A percentile compares a stretch with the other conserved stretches of the same genome.
phyloP scores from a whole-genome alignment of 2,113 vertebrate species.

The Hemichromis elongatus region DNA sequence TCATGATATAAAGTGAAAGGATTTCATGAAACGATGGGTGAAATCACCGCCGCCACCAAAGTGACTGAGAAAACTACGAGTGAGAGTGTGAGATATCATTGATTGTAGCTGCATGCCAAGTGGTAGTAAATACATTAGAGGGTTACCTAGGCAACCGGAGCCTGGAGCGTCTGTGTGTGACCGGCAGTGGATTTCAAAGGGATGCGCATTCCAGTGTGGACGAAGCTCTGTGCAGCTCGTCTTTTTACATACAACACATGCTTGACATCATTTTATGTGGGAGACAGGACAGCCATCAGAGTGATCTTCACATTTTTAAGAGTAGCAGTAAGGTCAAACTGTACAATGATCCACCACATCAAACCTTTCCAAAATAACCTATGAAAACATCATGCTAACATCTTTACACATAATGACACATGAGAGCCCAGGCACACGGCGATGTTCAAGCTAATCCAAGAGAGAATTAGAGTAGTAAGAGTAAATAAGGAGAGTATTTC shows the following conservation, averaged over 20 bases:
- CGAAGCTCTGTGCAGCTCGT: neutral
- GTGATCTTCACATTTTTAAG: neutral
- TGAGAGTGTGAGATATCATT: neutral
- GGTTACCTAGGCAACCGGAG: neutral
- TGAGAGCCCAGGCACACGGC: neutral
- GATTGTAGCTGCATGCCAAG: neutral
- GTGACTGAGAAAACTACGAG: neutral
- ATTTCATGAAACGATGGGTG: neutral
- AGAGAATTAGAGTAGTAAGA: neutral
- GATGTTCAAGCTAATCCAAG: neutral
- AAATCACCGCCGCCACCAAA: neutral
- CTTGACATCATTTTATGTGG: neutral
- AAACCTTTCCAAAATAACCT: neutral
- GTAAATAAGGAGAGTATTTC: neutral
- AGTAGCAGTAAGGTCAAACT: neutral
- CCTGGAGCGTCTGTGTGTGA: neutral
- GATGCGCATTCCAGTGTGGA: neutral
- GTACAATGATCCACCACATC: neutral
- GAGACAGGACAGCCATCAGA: neutral
- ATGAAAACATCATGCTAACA: neutral
- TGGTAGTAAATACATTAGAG: neutral
- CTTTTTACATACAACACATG: neutral
- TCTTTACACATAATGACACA: neutral
- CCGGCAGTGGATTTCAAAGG: neutral
- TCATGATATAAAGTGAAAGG: neutral